Conservation (phyloP, 2,113 vertebrate species). For the Gnathonemus echidnorhynchus region DNA sequence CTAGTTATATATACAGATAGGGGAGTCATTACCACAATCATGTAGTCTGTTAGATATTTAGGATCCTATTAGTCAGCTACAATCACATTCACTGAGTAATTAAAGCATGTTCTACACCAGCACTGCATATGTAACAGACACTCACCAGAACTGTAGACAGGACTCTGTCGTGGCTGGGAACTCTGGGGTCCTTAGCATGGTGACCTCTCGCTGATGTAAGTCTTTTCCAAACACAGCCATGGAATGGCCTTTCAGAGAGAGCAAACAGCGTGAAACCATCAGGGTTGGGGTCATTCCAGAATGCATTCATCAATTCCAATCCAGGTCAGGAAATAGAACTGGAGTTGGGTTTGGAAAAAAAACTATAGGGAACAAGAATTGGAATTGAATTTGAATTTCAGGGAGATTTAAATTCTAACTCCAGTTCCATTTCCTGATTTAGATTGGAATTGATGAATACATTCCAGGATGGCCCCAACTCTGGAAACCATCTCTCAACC, state of each 20-base stretch:
- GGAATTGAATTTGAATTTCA: too few relatives aligned
- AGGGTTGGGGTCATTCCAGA: too few relatives aligned
- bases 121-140: not conserved
- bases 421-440: too few relatives aligned
- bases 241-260: constrained; percentile 48
- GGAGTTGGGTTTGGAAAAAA: too few relatives aligned
- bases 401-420: too few relatives aligned
- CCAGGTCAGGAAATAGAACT: too few relatives aligned
- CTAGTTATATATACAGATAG: constrained; percentile 18
- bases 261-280: not conserved
- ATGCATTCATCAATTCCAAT: too few relatives aligned
- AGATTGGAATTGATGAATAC: too few relatives aligned
- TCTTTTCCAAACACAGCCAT: constrained; percentile 39
- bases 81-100: not conserved
- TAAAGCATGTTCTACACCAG: not conserved
- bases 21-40: not conserved
- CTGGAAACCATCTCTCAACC: not conserved
- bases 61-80: not conserved
- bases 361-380: too few relatives aligned
- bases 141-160: constrained; percentile 61
- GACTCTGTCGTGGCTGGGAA: constrained; percentile 35
- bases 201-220: constrained; percentile 26
- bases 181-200: constrained; percentile 50
- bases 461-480: too few relatives aligned
- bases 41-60: not conserved